Conservation (phyloP, 2,113 vertebrate genomes). For the Tapirus terrestris region DNA sequence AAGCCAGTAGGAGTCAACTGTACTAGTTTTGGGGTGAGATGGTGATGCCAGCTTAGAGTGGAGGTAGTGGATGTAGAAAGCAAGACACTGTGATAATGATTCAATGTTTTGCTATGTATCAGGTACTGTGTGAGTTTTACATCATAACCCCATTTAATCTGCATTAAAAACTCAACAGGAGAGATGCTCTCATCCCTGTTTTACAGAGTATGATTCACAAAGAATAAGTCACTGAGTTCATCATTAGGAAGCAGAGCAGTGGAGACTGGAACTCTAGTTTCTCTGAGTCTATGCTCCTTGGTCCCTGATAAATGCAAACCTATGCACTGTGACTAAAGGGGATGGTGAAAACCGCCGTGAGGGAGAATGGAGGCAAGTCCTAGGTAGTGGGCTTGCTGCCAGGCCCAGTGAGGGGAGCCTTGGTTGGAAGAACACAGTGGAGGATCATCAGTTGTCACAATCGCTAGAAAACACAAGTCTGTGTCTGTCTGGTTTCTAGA, state of each 20-base stretch:
- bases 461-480: background rate
- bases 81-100: background rate
- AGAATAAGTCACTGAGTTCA: background rate
- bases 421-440: background rate
- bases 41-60: background rate
- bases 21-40: background rate
- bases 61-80: background rate
- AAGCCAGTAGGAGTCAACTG: background rate
- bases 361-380: background rate
- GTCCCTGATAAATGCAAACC: background rate
- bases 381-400: background rate
- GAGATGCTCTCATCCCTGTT: background rate
- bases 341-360: background rate
- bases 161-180: background rate
- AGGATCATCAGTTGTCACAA: background rate
- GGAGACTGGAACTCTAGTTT: background rate
- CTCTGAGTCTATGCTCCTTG: background rate
- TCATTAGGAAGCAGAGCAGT: background rate
- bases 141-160: background rate
- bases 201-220: background rate
- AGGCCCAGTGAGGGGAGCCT: background rate
- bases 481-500: background rate
- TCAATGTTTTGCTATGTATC: background rate
- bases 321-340: background rate
- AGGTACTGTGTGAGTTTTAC: background rate